Base-by-base conservation (phyloP, 2,888 invertebrate genomes). In the Spatulosminthurus flaviceps region DNA sequence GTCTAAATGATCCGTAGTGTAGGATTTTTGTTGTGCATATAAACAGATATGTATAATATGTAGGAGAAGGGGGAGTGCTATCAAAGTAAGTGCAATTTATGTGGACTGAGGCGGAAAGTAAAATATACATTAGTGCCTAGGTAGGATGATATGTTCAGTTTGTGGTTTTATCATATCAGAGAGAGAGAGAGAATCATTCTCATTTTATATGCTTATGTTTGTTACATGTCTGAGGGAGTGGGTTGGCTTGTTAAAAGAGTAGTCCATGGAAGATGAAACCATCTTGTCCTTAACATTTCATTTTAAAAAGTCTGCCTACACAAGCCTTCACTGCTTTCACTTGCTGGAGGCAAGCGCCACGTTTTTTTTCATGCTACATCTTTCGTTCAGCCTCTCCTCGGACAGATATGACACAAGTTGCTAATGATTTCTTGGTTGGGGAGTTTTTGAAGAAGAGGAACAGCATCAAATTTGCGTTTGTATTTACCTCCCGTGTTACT, bases 211-310 rank as follows among this genome's bases (percentile, higher is more conserved):
- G n/a, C n/a, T n/a, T 9, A 13, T 41, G 41, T 41, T 7, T 41
- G 7, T 51, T 13, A 51, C 19, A 51, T 51, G 51, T 19, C n/a
- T 19, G 51, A 51, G 51, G 4, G 51, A 5, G 5, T 5, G 9
- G 51, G 51, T 51, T 51, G 51, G 51, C 51, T 51, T 51, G 51
- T 51, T 51, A 51, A 51, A 51, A 51, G 51, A 19, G n/a, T n/a
- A n/a, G 5, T 51, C 51, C 51, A 34, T n/a, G n/a, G n/a, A 51
- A 51, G 51, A 51, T 51, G 51, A 51, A 51, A 51, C 9, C 51
- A 51, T 51, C 51, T 51, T 51, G 51, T 51, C 51, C 51, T 51
- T 51, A 19, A 51, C 16, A 19, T 51, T 51, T 51, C 51, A 51
- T 51, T 51, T 51, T 51, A 51, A 51, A 19, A 51, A 51, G 51